A percentile compares a stretch with the other conserved stretches of the same genome.
Conservation (phyloP, 1,140 invertebrate species). For the Philotrypesis tridentata region DNA sequence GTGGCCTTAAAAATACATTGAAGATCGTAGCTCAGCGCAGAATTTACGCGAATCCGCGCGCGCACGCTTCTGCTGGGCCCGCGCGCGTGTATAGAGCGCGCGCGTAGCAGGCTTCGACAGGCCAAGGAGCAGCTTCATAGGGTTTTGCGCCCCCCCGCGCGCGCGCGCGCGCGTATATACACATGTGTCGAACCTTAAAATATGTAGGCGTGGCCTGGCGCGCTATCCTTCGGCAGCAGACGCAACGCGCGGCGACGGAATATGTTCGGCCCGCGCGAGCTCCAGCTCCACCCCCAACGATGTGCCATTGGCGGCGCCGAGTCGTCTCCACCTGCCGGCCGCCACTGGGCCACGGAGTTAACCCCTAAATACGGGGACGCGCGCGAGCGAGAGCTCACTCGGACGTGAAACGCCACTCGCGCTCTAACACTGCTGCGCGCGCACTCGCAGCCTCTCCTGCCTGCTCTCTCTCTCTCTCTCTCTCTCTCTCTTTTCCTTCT, state of each 20-base stretch:
- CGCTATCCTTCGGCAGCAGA: slow-evolving; percentile 63
- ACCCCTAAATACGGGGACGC: slow-evolving; percentile 68
- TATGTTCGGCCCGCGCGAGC: slow-evolving; percentile 67
- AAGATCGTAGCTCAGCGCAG: slow-evolving; percentile 69
- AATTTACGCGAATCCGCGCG: slow-evolving; percentile 59
- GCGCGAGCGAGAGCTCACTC: slow-evolving; percentile 64
- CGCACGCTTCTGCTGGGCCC: neutral
- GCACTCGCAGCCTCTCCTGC: neutral
- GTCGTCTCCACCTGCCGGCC: slow-evolving; percentile 63
- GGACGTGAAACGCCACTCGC: slow-evolving; percentile 61
- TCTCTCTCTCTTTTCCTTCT: slow-evolving; percentile 1
- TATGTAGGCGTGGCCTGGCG: slow-evolving; percentile 73
- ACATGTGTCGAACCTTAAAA: slow-evolving; percentile 75
- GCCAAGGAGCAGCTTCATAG: slow-evolving; percentile 37
- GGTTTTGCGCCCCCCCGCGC: slow-evolving; percentile 41
- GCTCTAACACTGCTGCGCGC: slow-evolving; percentile 49
- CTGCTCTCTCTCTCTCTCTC: neutral
- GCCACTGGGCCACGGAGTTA: slow-evolving; percentile 56
- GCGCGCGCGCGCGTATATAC: slow-evolving; percentile 55
- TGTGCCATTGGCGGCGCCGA: slow-evolving; percentile 56
- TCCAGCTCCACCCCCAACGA: slow-evolving; percentile 70
- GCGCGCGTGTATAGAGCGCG: neutral
- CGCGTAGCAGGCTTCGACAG: slow-evolving; percentile 31
- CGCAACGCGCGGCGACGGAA: slow-evolving; percentile 70
- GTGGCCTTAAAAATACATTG: slow-evolving; percentile 70